Base-by-base conservation (phyloP, 2,113 vertebrate species). In the Prinia subflava region DNA sequence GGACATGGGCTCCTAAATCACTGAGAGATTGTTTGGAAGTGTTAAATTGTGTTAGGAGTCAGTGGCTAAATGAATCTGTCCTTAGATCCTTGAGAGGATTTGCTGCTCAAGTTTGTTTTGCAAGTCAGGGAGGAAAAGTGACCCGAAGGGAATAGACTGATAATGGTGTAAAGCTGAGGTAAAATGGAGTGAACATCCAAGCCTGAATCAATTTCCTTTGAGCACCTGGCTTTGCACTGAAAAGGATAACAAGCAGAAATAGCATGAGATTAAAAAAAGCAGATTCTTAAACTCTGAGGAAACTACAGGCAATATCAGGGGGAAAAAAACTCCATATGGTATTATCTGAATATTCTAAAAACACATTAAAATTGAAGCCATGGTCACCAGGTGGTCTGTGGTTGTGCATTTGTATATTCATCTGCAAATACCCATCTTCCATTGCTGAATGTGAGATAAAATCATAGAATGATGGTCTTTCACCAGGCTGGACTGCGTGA, bases 261-360 rank as follows among this genome's bases (percentile, higher is more conserved):
- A 69, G 9, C 7, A 49, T 5, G 14, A 74, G 55, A 5, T 60
- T 35, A 78, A 46, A 89, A 78, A 8, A 31, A 53, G 14, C 21
- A 64, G 27, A 47, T 50, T 80, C 49, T 92, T 63, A 52, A 64
- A 39, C 7, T 53, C 39, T 74, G 56, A 74, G 63, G 42, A 74
- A 82, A 24, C 6, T 44, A 39, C 67, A 62, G 13, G 22, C 22
- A 74, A 23, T 42, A 59, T 6, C 1, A 13, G 8, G 21, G 16
- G 2, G 1, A 0, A 7, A 9, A 18, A 16, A 30, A 2, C 2
- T 0, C 17, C 4, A 17, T 44, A 30, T 4, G 4, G 7, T 74
- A 33, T 75, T 70, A 46, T 17, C 31, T 50, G 28, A 84, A 53
- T 74, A 53, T 65, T 30, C 15, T 79, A 65, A 63, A 90, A 87